phyloP scores from a whole-genome alignment of 2,888 invertebrate species.

The Nycteola revayana region DNA sequence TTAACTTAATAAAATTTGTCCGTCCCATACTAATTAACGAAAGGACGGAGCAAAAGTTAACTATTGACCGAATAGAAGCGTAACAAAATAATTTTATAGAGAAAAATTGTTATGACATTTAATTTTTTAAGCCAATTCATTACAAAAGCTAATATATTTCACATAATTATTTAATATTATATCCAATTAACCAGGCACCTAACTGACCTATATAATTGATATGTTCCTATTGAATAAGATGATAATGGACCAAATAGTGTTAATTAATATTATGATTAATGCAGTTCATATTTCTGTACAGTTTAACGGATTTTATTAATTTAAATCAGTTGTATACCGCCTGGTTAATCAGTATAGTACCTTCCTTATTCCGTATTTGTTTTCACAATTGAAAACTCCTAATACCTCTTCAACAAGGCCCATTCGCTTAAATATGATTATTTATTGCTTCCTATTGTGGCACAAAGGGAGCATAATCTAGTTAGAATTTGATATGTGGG shows the following conservation, averaged over 20 bases:
- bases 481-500: conserved; percentile 54
- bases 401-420: too few relatives aligned
- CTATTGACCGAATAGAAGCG: too few relatives aligned
- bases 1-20: conserved; percentile 22
- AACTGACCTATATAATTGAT: too few relatives aligned
- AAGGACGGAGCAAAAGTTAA: conserved; percentile 45
- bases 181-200: too few relatives aligned
- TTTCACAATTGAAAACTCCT: conserved; percentile 9
- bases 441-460: conserved; percentile 51
- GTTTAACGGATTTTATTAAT: too few relatives aligned
- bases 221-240: too few relatives aligned
- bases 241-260: too few relatives aligned
- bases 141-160: conserved; percentile 49
- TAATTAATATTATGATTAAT: too few relatives aligned
- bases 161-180: conserved; percentile 9
- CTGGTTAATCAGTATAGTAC: too few relatives aligned
- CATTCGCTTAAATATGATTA: conserved; percentile 21
- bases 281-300: too few relatives aligned
- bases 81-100: conserved; percentile 2
- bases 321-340: neutral
- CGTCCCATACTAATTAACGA: conserved; percentile 33
- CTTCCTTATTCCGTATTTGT: neutral
- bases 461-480: conserved; percentile 51
- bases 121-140: conserved; percentile 43
- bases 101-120: conserved; percentile 7